A percentile compares a stretch with the other conserved stretches of the same genome.
Evolutionary conservation across 2,888 invertebrate species (phyloP).

Genomic region (Amblyjoppa fuscipennis): DNA sequence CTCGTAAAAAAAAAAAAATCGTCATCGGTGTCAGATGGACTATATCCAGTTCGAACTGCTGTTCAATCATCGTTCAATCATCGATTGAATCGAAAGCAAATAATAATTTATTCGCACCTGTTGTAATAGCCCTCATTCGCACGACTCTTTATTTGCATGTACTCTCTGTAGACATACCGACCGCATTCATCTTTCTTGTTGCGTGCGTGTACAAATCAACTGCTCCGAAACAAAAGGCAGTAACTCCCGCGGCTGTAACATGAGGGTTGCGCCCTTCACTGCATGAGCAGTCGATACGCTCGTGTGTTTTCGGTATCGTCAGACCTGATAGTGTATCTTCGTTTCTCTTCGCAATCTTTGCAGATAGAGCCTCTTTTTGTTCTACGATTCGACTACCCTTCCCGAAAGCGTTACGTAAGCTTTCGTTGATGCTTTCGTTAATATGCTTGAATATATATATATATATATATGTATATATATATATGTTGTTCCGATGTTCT

Average conservation of each 20-base stretch:
- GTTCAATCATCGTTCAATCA: not conserved
- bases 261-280: not conserved
- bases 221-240: not conserved
- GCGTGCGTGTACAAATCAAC: not conserved
- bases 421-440: not conserved
- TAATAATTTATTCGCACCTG: not conserved
- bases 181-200: not conserved
- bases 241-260: not conserved
- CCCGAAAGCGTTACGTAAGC: not conserved
- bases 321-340: not conserved
- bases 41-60: constrained; percentile 1
- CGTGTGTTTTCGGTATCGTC: not conserved
- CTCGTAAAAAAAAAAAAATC: not conserved
- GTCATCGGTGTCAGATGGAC: not conserved
- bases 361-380: not conserved
- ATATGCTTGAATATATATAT: not conserved
- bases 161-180: not conserved
- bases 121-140: not conserved
- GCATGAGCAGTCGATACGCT: not conserved
- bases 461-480: not conserved
- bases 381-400: not conserved
- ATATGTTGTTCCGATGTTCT: not conserved
- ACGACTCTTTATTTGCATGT: not conserved
- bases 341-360: not conserved
- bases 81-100: not conserved